Evolutionary conservation across 2,113 vertebrate species (phyloP).

Genomic region (Ceratotherium simum): DNA sequence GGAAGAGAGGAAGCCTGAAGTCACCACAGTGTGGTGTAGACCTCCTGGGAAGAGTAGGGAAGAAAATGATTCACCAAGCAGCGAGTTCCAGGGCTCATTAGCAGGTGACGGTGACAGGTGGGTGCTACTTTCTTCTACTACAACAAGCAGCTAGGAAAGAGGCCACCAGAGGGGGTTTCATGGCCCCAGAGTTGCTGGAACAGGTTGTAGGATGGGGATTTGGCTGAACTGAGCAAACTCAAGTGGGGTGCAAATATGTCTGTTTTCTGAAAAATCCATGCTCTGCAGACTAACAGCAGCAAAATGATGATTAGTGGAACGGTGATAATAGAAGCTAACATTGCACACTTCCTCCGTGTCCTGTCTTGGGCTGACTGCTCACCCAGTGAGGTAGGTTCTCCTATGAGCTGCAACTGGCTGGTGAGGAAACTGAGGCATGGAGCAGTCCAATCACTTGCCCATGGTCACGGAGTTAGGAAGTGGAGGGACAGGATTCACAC

Average conservation of each 20-base stretch:
- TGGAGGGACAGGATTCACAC: background rate
- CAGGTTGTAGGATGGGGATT: background rate
- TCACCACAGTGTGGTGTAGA: background rate
- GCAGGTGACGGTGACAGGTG: too few species aligned
- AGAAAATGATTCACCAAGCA: rapidly evolving
- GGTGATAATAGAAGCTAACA: background rate
- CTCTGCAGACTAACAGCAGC: background rate
- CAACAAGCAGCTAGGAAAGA: background rate
- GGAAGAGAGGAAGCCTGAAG: background rate
- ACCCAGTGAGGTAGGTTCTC: background rate
- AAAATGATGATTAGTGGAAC: background rate
- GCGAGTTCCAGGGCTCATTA: background rate
- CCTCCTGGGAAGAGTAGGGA: background rate
- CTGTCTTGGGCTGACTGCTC: background rate
- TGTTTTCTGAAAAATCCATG: background rate
- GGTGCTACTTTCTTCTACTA: background rate
- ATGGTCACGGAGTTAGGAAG: background rate
- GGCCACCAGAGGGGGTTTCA: background rate
- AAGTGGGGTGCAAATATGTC: background rate
- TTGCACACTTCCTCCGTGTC: rapidly evolving
- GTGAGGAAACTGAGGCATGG: background rate
- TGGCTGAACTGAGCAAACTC: background rate
- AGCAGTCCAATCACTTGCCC: too few species aligned
- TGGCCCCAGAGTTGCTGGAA: background rate
- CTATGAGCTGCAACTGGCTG: background rate